phyloP scores from a whole-genome alignment of 2,888 invertebrate genomes.

The Abrostola tripartita region DNA sequence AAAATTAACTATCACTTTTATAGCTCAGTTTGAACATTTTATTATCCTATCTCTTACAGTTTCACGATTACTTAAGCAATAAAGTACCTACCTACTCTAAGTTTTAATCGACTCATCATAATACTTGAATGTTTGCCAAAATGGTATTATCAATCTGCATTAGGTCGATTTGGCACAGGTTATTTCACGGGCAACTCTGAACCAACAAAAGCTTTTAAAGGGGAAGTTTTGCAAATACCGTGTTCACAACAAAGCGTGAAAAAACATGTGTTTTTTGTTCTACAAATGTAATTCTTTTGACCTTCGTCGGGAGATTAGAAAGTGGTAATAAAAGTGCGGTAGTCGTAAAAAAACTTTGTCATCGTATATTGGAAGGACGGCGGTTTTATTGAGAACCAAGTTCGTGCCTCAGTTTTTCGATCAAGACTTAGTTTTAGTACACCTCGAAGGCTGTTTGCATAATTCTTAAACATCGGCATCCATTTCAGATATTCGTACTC shows the following conservation, averaged over 20 bases:
- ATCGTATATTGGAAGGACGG: conserved; percentile 35
- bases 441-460: conserved; percentile 8
- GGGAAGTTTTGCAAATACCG: background rate
- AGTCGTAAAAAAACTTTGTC: conserved; percentile 49
- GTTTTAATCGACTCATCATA: background rate
- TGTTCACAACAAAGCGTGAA: conserved; percentile 28
- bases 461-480: conserved; percentile 2
- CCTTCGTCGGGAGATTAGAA: conserved; percentile 27
- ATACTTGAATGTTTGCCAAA: background rate
- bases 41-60: too few species aligned
- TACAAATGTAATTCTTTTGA: conserved; percentile 27
- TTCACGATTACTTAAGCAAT: too few species aligned
- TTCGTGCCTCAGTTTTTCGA: conserved; percentile 25
- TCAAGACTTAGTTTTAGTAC: conserved; percentile 13
- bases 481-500: background rate
- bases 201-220: conserved; percentile 7
- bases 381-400: conserved; percentile 32
- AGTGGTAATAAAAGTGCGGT: conserved; percentile 44
- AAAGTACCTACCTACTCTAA: too few species aligned
- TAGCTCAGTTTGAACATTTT: too few species aligned
- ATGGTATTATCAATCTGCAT: background rate
- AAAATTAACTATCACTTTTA: too few species aligned
- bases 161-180: background rate
- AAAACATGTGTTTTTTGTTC: conserved; percentile 29
- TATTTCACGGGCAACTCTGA: conserved; percentile 1